A percentile compares a stretch with the other conserved stretches of the same genome.
phyloP scores from a whole-genome alignment of 2,113 vertebrate species.

The human (Homo sapiens) region GRCh38 chr16:18693001-18693500 shows the following conservation, averaged over 20 bases:
- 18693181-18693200: background rate
- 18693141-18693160: background rate
- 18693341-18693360: too few relatives aligned
- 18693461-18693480: too few relatives aligned
- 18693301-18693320: background rate
- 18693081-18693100: slow-evolving; percentile 10
- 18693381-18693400: too few relatives aligned
- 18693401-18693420: too few relatives aligned
- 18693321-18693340: too few relatives aligned
- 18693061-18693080: background rate
- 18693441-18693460: too few relatives aligned
- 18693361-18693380: too few relatives aligned
- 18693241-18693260: background rate
- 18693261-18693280: background rate
- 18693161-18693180: background rate
- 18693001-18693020: slow-evolving; percentile 67
- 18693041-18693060: slow-evolving; percentile 40
- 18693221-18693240: background rate
- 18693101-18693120: background rate
- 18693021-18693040: slow-evolving; percentile 70
- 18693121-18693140: background rate
- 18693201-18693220: background rate
- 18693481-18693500: too few relatives aligned
- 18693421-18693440: too few relatives aligned
- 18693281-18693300: background rate